Evolutionary conservation across 2,888 invertebrate genomes (phyloP).

Genomic region (Sceliomorpha sp.): DNA sequence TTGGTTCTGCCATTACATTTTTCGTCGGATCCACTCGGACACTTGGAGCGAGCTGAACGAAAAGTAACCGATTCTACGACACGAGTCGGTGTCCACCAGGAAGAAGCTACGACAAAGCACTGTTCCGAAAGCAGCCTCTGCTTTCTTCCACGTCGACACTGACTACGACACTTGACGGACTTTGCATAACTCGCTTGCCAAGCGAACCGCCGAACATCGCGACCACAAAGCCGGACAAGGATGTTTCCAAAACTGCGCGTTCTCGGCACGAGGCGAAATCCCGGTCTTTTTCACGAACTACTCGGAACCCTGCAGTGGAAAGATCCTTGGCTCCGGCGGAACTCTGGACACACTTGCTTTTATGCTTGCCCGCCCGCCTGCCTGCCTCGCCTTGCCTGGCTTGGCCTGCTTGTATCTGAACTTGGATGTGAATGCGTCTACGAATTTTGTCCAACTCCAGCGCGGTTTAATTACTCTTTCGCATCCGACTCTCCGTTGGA

Average conservation of each 20-base stretch:
- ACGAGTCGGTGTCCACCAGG: neutral
- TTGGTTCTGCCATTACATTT: neutral
- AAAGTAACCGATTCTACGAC: no score
- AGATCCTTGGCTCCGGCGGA: constrained; percentile 14
- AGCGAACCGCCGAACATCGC: neutral
- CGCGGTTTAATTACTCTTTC: constrained; percentile 1
- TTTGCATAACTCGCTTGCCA: neutral
- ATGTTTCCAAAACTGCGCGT: constrained; percentile 4
- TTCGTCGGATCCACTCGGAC: neutral
- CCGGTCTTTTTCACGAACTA: no score
- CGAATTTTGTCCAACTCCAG: constrained; percentile 6
- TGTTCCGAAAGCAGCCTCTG: neutral
- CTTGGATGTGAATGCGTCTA: constrained; percentile 34
- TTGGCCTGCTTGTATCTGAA: constrained; percentile 32
- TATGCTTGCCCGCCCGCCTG: constrained; percentile 23
- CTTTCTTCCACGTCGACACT: constrained; percentile 14
- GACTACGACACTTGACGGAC: constrained; percentile 36
- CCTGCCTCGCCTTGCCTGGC: constrained; percentile 39
- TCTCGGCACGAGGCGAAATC: no score
- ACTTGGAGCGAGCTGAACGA: neutral
- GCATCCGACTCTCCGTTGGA: neutral
- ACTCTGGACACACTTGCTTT: constrained; percentile 19
- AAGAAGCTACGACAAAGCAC: neutral
- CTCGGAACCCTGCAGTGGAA: no score
- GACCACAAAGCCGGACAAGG: constrained; percentile 10